These are phyloP conservation scores for Oreotrochilus melanogaster DNA, from an alignment of 2,113 vertebrate species.

Conservation along the genomic window DNA sequence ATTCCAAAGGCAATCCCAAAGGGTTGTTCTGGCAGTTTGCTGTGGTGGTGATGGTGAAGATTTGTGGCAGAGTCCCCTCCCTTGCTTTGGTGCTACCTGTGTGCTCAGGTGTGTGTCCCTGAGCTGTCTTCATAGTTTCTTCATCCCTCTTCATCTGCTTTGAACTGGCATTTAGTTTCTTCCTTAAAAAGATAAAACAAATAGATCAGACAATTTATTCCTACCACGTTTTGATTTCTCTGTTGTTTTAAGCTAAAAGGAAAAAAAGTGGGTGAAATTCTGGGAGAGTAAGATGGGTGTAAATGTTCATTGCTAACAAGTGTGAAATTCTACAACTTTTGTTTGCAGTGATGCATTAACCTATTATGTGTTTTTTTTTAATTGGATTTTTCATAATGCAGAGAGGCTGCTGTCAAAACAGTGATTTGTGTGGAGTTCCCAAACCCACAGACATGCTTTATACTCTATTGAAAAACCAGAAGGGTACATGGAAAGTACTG, in stretches of 20 bases:
- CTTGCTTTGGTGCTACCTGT: neutral
- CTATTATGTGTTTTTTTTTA: neutral
- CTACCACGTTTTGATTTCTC: neutral
- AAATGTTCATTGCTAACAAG: neutral
- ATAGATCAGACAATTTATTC: neutral
- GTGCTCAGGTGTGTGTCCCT: neutral
- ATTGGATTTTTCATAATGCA: neutral
- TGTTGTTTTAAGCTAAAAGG: neutral
- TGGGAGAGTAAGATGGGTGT: neutral
- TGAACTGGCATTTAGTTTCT: neutral
- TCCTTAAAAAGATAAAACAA: slow-evolving; percentile 1
- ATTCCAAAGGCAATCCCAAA: neutral
- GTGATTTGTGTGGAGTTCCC: neutral
- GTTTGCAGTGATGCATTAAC: neutral
- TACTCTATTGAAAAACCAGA: neutral
- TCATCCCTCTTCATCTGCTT: neutral
- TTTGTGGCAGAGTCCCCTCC: neutral
- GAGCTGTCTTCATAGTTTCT: neutral
- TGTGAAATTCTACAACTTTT: neutral
- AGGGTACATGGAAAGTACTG: neutral
- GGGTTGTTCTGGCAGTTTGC: neutral
- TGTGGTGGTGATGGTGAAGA: neutral
- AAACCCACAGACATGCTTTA: neutral
- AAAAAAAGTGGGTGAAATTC: neutral
- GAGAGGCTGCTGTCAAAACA: slow-evolving; percentile 5